Evolutionary conservation across 2,113 vertebrate genomes (phyloP).

Genomic region (Hippocampus guttulatus): DNA sequence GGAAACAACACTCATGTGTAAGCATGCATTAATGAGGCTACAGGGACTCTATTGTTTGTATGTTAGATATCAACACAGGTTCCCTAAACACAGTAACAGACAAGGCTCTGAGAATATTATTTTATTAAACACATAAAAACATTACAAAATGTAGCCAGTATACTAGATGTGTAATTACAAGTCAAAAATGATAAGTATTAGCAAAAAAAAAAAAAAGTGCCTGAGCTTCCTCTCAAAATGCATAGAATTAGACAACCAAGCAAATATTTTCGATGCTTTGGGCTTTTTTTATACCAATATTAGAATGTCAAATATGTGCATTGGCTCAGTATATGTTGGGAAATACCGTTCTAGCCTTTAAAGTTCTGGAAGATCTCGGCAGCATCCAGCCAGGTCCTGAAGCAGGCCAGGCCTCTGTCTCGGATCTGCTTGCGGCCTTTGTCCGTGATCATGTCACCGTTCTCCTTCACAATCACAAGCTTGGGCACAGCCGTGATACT

Average conservation of each 20-base stretch:
- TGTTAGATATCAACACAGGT: neutral
- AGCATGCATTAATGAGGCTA: slow-evolving; percentile 39
- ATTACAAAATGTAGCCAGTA: slow-evolving; percentile 7
- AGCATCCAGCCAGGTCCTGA: slow-evolving; percentile 84
- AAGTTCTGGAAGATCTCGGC: slow-evolving; percentile 95
- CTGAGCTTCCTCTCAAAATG: slow-evolving; percentile 48
- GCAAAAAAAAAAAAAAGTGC: slow-evolving; percentile 3
- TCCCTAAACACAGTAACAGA: slow-evolving; percentile 8
- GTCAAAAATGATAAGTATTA: neutral
- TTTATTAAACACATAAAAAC: slow-evolving; percentile 3
- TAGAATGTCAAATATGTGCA: neutral
- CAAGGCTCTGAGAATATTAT: neutral
- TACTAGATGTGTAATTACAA: slow-evolving; percentile 7
- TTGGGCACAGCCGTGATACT: slow-evolving; percentile 86
- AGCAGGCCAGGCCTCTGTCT: slow-evolving; percentile 83
- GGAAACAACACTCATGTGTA: slow-evolving; percentile 32
- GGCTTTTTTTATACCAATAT: neutral
- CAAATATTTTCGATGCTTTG: neutral
- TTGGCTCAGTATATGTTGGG: too few species aligned
- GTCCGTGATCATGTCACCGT: slow-evolving; percentile 90
- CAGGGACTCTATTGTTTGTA: slow-evolving; percentile 40
- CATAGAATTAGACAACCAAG: slow-evolving; percentile 38
- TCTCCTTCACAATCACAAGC: slow-evolving; percentile 94
- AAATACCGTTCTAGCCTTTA: slow-evolving; percentile 56
- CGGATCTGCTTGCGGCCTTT: slow-evolving; percentile 92